phyloP scores from a whole-genome alignment of 1,140 invertebrate genomes.

The Aricia agestis region DNA sequence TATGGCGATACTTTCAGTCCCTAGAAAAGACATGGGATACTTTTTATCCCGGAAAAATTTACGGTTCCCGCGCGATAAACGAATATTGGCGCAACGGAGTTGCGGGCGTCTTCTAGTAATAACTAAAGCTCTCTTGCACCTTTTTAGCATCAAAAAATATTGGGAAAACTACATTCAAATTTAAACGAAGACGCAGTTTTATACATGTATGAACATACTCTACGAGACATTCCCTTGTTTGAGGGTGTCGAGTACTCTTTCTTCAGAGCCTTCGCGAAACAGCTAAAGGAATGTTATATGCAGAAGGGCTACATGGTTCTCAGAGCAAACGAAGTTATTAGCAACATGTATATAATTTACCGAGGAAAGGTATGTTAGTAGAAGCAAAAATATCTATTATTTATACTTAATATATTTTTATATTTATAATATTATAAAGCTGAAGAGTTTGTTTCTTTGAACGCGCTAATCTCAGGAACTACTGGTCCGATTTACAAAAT shows the following conservation, averaged over 20 bases:
- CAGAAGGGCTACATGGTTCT: conserved; percentile 70
- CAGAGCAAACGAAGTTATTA: conserved; percentile 64
- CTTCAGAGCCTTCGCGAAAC: conserved; percentile 70
- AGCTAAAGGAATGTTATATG: conserved; percentile 64
- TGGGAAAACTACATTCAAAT: conserved; percentile 68
- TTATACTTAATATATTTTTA: too few species aligned
- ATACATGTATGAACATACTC: conserved; percentile 69
- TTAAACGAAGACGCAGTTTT: conserved; percentile 70
- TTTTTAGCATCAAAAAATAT: conserved; percentile 65
- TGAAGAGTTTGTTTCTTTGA: too few species aligned
- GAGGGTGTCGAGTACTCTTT: conserved; percentile 70
- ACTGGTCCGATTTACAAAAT: too few species aligned
- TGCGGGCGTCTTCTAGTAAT: too few species aligned
- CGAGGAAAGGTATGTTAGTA: conserved; percentile 56
- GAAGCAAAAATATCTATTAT: too few species aligned
- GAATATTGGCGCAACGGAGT: too few species aligned
- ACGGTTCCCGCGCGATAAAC: too few species aligned
- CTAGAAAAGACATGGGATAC: too few species aligned
- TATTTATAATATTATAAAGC: too few species aligned
- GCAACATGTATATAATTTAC: conserved; percentile 64
- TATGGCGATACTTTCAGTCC: too few species aligned
- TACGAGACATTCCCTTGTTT: conserved; percentile 70
- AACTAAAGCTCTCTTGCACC: background rate
- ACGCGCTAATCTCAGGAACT: too few species aligned
- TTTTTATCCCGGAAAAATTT: too few species aligned